Percentiles rank a stretch among this genome's conserved stretches.
phyloP scores from a whole-genome alignment of 1,140 invertebrate genomes.

The Elymnias hypermnestra region DNA sequence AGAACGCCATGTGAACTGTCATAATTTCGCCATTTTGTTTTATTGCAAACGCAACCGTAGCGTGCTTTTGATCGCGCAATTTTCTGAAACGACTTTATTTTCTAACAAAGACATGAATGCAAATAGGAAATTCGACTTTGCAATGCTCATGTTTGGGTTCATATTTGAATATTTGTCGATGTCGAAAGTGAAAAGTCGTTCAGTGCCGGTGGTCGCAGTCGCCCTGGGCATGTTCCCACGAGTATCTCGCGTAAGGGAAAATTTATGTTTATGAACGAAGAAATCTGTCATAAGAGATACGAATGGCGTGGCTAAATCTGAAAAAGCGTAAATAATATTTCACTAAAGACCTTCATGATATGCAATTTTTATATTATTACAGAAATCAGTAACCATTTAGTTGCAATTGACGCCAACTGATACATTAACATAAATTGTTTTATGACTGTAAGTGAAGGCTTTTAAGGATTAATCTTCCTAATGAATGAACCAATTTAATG shows the following conservation, averaged over 20 bases:
- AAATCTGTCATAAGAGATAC: conserved; percentile 73
- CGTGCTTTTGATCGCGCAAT: conserved; percentile 50
- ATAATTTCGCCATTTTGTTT: conserved; percentile 54
- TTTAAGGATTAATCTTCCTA: too few relatives aligned
- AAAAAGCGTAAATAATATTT: conserved; percentile 72
- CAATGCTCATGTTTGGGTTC: conserved; percentile 18
- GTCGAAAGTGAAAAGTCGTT: conserved; percentile 68
- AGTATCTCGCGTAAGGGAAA: conserved; percentile 65
- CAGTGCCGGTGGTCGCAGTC: conserved; percentile 62
- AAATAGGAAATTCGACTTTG: conserved; percentile 19
- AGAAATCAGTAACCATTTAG: too few relatives aligned
- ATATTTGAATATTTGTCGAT: conserved; percentile 20
- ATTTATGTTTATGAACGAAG: conserved; percentile 73
- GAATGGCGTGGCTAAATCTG: conserved; percentile 59
- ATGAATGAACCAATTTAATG: too few relatives aligned
- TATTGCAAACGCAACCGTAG: conserved; percentile 54
- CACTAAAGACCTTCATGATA: conserved; percentile 39
- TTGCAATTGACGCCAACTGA: too few relatives aligned
- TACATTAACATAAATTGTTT: too few relatives aligned
- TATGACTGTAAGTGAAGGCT: too few relatives aligned
- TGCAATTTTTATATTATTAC: neutral
- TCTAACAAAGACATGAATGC: conserved; percentile 33
- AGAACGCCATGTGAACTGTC: conserved; percentile 28
- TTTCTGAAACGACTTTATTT: conserved; percentile 71
- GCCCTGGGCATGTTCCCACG: conserved; percentile 65